Evolutionary conservation across 2,113 vertebrate genomes (phyloP).

Genomic region (Perca fluviatilis): DNA sequence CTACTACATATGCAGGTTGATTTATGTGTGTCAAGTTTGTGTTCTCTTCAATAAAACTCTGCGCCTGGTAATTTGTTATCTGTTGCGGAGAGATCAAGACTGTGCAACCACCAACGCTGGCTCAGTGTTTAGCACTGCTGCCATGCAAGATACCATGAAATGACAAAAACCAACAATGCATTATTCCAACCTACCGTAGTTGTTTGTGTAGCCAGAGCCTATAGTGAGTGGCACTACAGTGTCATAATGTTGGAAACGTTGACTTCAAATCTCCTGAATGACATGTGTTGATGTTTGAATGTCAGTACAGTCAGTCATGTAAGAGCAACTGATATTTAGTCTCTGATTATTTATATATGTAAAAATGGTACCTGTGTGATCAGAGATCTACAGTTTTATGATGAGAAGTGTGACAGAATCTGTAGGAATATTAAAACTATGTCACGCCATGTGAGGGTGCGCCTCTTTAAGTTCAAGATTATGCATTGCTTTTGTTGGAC

Average conservation of each 20-base stretch:
- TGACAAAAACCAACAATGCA: neutral
- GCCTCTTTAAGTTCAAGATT: too few relatives aligned
- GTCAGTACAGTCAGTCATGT: neutral
- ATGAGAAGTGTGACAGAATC: too few relatives aligned
- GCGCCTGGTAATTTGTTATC: constrained; percentile 10
- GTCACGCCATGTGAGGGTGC: too few relatives aligned
- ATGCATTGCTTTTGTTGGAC: too few relatives aligned
- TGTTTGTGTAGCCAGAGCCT: neutral
- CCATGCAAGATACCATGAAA: neutral
- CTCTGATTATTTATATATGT: neutral
- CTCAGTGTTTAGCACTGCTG: too few relatives aligned
- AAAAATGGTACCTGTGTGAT: neutral
- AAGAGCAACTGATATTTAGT: neutral
- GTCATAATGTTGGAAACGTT: neutral
- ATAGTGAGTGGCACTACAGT: neutral
- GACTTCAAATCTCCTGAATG: neutral
- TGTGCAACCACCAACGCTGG: too few relatives aligned
- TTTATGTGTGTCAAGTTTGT: constrained; percentile 36
- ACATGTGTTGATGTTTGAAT: neutral
- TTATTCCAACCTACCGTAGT: neutral
- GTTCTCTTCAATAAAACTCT: constrained; percentile 26
- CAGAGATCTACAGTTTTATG: neutral
- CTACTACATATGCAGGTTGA: constrained; percentile 6
- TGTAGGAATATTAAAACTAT: too few relatives aligned
- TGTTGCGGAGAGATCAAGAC: constrained; percentile 11